phyloP scores from a whole-genome alignment of 2,888 invertebrate species.

The Silvanus unidentatus region DNA sequence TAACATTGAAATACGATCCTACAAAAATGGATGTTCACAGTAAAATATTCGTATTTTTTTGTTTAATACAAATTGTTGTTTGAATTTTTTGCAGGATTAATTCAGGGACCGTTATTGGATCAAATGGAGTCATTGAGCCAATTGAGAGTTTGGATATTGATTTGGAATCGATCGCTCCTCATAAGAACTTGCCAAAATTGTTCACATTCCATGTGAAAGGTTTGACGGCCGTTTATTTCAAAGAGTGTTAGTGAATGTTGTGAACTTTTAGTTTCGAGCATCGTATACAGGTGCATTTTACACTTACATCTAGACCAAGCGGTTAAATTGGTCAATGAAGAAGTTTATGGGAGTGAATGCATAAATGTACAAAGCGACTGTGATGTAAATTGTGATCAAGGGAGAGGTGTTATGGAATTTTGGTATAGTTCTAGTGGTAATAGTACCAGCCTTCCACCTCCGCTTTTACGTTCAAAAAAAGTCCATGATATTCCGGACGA shows the following conservation, averaged over 20 bases:
- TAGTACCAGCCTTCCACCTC: neutral
- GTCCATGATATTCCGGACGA: slow-evolving; percentile 11
- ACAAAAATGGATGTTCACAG: slow-evolving; percentile 52
- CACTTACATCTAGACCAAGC: slow-evolving; percentile 24
- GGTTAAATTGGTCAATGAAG: slow-evolving; percentile 14
- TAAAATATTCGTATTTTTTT: slow-evolving; percentile 36
- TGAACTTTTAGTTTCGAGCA: no score
- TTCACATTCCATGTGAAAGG: neutral
- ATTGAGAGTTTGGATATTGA: slow-evolving; percentile 32
- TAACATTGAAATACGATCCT: slow-evolving; percentile 51
- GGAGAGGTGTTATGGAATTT: slow-evolving; percentile 41
- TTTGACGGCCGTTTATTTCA: no score
- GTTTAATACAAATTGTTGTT: slow-evolving; percentile 1
- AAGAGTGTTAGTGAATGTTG: no score
- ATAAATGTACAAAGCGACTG: slow-evolving; percentile 31
- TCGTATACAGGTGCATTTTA: slow-evolving; percentile 26
- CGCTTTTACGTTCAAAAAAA: neutral
- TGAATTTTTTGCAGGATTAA: slow-evolving; percentile 46
- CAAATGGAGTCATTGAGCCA: slow-evolving; percentile 42
- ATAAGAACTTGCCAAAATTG: neutral
- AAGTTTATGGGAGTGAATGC: slow-evolving; percentile 27
- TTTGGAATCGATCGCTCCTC: neutral
- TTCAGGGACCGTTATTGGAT: slow-evolving; percentile 51
- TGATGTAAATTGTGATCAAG: slow-evolving; percentile 39
- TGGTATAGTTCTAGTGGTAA: slow-evolving; percentile 38